Conservation (phyloP, 2,113 vertebrate species). For the Etia nguti region DNA sequence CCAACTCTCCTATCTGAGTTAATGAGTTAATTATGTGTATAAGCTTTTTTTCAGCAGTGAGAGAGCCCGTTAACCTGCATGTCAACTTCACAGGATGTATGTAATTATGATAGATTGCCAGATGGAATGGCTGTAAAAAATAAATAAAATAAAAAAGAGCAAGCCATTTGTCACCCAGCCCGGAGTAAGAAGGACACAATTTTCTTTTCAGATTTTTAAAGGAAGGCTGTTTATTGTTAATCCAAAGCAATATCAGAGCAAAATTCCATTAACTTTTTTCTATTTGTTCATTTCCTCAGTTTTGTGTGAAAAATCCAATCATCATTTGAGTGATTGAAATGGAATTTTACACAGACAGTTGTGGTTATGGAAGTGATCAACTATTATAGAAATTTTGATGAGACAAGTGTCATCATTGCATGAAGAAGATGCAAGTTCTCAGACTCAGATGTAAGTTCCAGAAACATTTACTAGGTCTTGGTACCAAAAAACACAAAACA, state of each 20-base stretch:
- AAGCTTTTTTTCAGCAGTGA: not conserved
- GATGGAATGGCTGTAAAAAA: not conserved
- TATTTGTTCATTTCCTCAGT: not conserved
- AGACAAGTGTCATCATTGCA: not conserved
- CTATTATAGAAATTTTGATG: not conserved
- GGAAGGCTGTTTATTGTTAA: not conserved
- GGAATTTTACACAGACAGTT: not conserved
- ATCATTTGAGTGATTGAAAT: not conserved
- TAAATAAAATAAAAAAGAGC: not conserved
- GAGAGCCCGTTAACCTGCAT: slow-evolving; percentile 13
- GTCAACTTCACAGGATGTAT: slow-evolving; percentile 2
- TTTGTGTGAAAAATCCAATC: not conserved
- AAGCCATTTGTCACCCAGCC: not conserved
- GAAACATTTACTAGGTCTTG: not conserved
- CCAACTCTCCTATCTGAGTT: not conserved
- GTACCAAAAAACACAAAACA: not conserved
- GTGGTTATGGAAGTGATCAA: not conserved
- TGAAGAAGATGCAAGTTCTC: not conserved
- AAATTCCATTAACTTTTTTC: not conserved
- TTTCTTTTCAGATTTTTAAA: not conserved
- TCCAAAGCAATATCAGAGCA: not conserved
- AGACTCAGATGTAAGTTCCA: not conserved
- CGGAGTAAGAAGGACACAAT: not conserved
- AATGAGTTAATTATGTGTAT: slow-evolving; percentile 26
- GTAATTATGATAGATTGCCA: slow-evolving; percentile 13